Percentiles rank a stretch among this genome's conserved stretches.
These are phyloP conservation scores for Stratiomys singularior DNA, from an alignment of 2,888 invertebrate genomes.

Conservation along the genomic window DNA sequence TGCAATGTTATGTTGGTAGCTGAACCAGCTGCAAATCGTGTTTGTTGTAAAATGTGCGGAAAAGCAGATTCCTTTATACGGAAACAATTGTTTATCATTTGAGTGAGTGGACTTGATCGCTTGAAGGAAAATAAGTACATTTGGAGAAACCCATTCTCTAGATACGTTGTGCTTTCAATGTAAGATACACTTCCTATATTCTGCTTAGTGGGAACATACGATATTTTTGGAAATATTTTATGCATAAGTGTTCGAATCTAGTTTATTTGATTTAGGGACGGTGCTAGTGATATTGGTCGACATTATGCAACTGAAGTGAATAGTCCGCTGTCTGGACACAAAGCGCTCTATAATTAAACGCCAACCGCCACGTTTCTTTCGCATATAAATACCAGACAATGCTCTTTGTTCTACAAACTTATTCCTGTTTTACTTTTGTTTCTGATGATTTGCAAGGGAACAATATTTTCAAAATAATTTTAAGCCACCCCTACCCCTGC, in stretches of 20 bases:
- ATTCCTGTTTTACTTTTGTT: conserved; percentile 4
- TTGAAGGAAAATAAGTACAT: neutral
- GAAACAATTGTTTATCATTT: neutral
- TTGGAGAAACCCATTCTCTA: neutral
- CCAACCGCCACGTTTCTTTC: neutral
- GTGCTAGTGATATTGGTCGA: neutral
- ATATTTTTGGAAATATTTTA: conserved; percentile 34
- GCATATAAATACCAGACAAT: neutral
- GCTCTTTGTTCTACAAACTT: conserved; percentile 8
- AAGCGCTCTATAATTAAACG: conserved; percentile 9
- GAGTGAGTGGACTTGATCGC: neutral
- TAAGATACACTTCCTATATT: neutral
- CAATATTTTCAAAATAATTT: conserved; percentile 1
- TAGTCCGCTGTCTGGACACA: neutral
- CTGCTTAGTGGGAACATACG: conserved; percentile 9
- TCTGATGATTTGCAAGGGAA: neutral
- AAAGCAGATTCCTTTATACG: neutral
- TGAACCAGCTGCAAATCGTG: neutral
- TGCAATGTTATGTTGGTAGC: neutral
- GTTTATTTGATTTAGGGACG: neutral
- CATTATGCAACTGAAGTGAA: conserved; percentile 2
- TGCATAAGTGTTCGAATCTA: neutral
- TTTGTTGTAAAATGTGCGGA: neutral
- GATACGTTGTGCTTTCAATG: neutral
- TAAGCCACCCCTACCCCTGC: neutral